A percentile compares a stretch with the other conserved stretches of the same genome.
These are phyloP conservation scores for Petrocephalus sullivani DNA, from an alignment of 2,797 vertebrate species.

Conservation along the genomic window DNA sequence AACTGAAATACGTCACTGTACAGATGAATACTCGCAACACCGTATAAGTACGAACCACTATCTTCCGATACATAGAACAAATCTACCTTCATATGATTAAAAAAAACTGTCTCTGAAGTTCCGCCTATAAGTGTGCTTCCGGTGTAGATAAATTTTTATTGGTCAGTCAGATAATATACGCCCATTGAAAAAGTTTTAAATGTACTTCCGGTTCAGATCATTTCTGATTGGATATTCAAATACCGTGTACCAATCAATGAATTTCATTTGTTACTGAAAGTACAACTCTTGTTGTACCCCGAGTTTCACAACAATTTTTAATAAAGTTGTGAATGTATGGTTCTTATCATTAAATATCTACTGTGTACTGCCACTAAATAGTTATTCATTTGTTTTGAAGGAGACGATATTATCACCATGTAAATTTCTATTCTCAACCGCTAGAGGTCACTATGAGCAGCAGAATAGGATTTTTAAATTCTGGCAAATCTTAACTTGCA, in stretches of 20 bases:
- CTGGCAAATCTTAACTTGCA: background rate
- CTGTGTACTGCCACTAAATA: background rate
- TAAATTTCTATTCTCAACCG: conserved; percentile 41
- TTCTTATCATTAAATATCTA: background rate
- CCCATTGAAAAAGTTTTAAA: background rate
- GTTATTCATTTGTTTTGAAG: background rate
- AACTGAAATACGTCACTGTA: background rate
- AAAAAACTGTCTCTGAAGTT: background rate
- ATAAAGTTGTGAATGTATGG: background rate
- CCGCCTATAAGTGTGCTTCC: conserved; percentile 30
- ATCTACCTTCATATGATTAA: background rate
- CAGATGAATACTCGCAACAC: background rate
- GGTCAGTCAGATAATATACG: conserved; percentile 13
- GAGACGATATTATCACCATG: background rate
- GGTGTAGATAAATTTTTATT: conserved; percentile 30
- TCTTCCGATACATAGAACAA: background rate
- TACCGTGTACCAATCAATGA: background rate
- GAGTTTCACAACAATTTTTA: background rate
- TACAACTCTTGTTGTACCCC: background rate
- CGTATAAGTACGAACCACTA: background rate
- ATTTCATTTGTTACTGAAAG: background rate
- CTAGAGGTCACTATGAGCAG: conserved; percentile 67
- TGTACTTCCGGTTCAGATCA: conserved; percentile 32
- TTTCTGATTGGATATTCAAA: conserved; percentile 31
- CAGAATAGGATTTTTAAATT: conserved; percentile 36